Evolutionary conservation across 2,797 vertebrate species (phyloP).

Genomic region (Synanceia verrucosa): DNA sequence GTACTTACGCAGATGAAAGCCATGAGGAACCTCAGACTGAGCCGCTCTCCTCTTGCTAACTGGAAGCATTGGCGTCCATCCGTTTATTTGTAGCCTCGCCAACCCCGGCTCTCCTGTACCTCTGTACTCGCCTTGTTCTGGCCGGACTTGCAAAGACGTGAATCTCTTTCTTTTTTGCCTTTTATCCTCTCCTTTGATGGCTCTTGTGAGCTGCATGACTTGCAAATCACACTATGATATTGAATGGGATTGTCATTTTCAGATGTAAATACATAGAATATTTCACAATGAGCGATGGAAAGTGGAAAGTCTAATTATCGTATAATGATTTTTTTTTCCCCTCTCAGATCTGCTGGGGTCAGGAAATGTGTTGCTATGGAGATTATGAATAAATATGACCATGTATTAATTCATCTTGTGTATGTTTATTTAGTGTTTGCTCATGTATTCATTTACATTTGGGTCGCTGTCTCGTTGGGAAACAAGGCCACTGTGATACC

Average conservation of each 20-base stretch:
- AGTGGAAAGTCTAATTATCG: constrained; percentile 72
- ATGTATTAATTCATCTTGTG: constrained; percentile 71
- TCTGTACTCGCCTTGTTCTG: constrained; percentile 47
- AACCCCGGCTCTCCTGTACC: constrained; percentile 13
- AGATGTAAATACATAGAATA: constrained; percentile 78
- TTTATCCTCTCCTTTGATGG: constrained; percentile 72
- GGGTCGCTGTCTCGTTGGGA: constrained; percentile 44
- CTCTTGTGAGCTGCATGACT: constrained; percentile 68
- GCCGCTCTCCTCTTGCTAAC: constrained; percentile 20
- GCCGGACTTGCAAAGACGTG: constrained; percentile 46
- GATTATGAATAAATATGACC: constrained; percentile 74
- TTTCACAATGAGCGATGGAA: constrained; percentile 65
- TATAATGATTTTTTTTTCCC: constrained; percentile 66
- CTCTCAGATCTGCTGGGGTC: constrained; percentile 52
- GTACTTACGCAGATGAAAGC: constrained; percentile 64
- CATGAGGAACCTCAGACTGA: constrained; percentile 20
- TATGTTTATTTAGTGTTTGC: constrained; percentile 54
- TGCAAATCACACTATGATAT: constrained; percentile 75
- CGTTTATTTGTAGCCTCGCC: constrained; percentile 29
- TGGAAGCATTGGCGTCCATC: constrained; percentile 18
- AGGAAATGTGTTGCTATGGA: constrained; percentile 66
- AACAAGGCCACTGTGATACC: constrained; percentile 18
- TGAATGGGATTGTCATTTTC: constrained; percentile 75
- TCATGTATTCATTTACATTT: constrained; percentile 68
- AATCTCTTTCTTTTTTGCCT: constrained; percentile 56